phyloP scores from a whole-genome alignment of 1,140 invertebrate species.

The Anastrepha obliqua region DNA sequence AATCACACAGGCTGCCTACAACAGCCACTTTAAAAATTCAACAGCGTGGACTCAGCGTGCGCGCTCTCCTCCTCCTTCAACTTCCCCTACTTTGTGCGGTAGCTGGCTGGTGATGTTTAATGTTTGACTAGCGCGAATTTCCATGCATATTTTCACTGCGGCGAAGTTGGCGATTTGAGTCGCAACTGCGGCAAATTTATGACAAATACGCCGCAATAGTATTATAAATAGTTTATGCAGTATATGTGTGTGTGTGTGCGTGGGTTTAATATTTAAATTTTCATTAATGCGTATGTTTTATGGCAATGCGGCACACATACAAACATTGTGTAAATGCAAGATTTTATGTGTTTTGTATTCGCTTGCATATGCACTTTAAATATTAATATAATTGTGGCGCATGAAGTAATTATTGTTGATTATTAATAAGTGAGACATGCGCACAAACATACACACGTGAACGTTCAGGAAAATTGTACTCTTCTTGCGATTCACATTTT shows the following conservation, averaged over 20 bases:
- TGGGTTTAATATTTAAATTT: conserved; percentile 34
- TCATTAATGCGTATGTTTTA: conserved; percentile 18
- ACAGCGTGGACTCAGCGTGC: too few relatives aligned
- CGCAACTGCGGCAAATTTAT: neutral
- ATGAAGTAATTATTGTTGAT: too few relatives aligned
- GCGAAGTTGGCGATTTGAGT: neutral
- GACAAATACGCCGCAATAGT: neutral
- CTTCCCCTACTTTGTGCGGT: too few relatives aligned
- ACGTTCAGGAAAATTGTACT: too few relatives aligned
- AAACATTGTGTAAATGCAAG: too few relatives aligned
- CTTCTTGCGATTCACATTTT: too few relatives aligned
- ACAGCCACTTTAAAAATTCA: neutral
- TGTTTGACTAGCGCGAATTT: neutral
- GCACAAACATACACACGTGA: too few relatives aligned
- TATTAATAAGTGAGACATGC: too few relatives aligned
- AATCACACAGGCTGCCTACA: neutral
- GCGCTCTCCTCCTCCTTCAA: too few relatives aligned
- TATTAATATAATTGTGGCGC: too few relatives aligned
- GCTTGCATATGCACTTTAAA: too few relatives aligned
- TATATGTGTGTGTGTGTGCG: neutral
- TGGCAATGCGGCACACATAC: neutral
- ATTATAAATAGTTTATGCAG: neutral
- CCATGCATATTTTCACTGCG: neutral
- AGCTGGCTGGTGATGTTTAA: neutral
- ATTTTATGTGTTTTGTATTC: too few relatives aligned